Evolutionary conservation across 2,113 vertebrate genomes (phyloP), one percentile per base, ranked within the genome.

Genomic region (Echinops telfairi): DNA sequence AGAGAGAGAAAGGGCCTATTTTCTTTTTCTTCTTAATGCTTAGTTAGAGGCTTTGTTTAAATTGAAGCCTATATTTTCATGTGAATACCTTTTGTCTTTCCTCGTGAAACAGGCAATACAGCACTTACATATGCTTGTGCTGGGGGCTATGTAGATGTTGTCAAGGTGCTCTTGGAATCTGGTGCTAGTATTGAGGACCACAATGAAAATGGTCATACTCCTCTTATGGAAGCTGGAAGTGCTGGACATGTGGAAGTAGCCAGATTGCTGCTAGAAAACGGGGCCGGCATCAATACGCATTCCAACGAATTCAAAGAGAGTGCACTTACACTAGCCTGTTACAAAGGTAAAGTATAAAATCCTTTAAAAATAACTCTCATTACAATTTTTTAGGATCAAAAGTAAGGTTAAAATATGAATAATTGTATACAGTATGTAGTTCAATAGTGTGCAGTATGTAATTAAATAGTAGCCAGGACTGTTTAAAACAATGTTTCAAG

Each of bases 231-330:
- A 94, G 99, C 99, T 0, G 99, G 99, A 78, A 99, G 99, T 70
- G 99, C 99, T 0, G 99, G 99, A 70, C 99, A 99, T 0, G 99
- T 99, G 90, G 99, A 99, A 57, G 99, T 99, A 93, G 99, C 99
- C 96, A 98, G 99, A 90, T 98, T 99, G 95, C 99, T 99, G 79
- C 96, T 99, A 94, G 99, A 99, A 91, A 99, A 99, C 3, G 99
- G 99, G 29, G 99, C 99, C 1, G 99, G 99, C 97, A 99, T 99
- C 95, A 99, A 99, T 93, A 99, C 99, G 47, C 99, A 99, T 98
- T 99, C 99, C 98, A 99, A 99, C 70, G 99, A 99, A 95, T 99
- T 99, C 98, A 99, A 99, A 97, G 99, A 99, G 98, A 99, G 99
- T 15, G 99, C 99, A 0, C 99, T 99, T 90, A 99, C 99, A 0